Base-by-base conservation (phyloP, 2,113 vertebrate genomes). In the Sapajus apella region DNA sequence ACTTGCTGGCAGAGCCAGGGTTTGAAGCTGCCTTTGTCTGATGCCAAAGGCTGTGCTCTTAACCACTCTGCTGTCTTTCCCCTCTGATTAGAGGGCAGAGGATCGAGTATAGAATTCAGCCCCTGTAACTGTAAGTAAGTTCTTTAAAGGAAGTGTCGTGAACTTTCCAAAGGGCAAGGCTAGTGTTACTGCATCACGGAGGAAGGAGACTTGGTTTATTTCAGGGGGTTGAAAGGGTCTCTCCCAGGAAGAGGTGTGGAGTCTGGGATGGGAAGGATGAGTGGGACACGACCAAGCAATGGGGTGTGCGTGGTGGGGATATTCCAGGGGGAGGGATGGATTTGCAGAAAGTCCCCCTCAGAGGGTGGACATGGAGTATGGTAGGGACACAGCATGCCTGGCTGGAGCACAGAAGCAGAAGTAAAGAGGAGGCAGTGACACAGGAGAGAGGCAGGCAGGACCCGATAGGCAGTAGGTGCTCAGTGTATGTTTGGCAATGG, bases 401-500 rank as follows among this genome's bases (percentile, higher is more conserved):
- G 32, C 81, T 14, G 25, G 10, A 8, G 43, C 9, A 30, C 50
- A 81, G 45, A 50, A 10, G 64, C 61, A 30, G 61, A 14, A 5
- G 32, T 7, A 37, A 47, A 37, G 45, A 61, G 87, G 43, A 37
- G 58, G 10, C 16, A 58, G 37, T 56, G n/a, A 55, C 35, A 18
- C 37, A 8, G 5, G 27, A 47, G 50, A 18, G 64, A 47, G 32
- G 47, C 1, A 7, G 16, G 40, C 1, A 37, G 23, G 40, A 12
- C 84, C 25, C 2, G 0, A n/a, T 4, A 3, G 2, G 11, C 64
- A 27, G 21, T 0, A 3, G 16, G 16, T 16, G 1, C 43, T 89
- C 20, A 30, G 50, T 11, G 11, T 13, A 0, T 23, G 58, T 43
- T 73, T 89, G 55, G 35, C 35, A 35, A 20, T 14, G 21, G n/a